These are phyloP conservation scores for Ammospiza maritima DNA, from an alignment of 2,797 vertebrate genomes.

Conservation along the genomic window DNA sequence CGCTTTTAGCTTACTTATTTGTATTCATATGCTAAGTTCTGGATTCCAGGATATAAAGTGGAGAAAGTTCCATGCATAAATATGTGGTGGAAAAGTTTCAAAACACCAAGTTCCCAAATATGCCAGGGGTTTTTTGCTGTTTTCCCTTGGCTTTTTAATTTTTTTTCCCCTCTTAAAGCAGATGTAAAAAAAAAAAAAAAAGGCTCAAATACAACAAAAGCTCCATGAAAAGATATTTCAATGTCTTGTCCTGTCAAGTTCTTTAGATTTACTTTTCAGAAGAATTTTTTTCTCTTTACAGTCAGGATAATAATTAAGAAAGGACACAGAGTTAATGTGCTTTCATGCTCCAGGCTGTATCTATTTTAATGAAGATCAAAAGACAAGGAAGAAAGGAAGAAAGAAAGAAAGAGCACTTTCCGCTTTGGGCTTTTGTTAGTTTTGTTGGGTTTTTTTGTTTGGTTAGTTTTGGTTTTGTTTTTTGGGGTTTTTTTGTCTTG, in stretches of 20 bases:
- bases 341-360: background rate
- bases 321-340: background rate
- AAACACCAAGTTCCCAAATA: background rate
- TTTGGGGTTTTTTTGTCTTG: fast-evolving
- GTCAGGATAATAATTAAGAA: slow-evolving; percentile 26
- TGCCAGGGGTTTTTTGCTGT: background rate
- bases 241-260: background rate
- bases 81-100: background rate
- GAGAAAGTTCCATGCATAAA: background rate
- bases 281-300: background rate
- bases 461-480: background rate
- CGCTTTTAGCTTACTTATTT: background rate
- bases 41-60: background rate
- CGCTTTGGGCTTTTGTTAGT: background rate
- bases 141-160: background rate
- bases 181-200: background rate
- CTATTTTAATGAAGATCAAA: background rate
- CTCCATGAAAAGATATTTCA: background rate
- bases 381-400: too few relatives aligned
- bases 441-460: background rate
- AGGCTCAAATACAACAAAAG: background rate
- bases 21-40: background rate
- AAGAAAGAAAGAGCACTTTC: too few relatives aligned
- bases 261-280: background rate
- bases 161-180: background rate